Conservation (phyloP, 2,797 vertebrate genomes). For the Megalops cyprinoides region DNA sequence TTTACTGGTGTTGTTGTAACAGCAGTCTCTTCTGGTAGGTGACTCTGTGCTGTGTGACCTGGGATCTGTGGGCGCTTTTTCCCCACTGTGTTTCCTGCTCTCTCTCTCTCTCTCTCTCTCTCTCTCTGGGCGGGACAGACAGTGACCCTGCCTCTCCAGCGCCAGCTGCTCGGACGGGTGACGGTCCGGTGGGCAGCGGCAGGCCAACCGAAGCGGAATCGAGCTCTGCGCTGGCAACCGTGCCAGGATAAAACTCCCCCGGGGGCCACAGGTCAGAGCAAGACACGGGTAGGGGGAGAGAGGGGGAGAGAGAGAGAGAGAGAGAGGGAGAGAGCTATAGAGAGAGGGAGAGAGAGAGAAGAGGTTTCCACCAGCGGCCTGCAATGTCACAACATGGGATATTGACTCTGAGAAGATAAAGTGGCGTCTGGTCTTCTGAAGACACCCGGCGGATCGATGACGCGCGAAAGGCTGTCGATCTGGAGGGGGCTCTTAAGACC, state of each 20-base stretch:
- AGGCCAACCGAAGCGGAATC: constrained; percentile 59
- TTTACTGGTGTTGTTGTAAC: too few relatives aligned
- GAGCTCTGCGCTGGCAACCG: background rate
- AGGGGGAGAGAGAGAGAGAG: constrained; percentile 37
- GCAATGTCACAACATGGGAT: constrained; percentile 96
- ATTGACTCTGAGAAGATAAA: constrained; percentile 91
- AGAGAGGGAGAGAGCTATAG: background rate
- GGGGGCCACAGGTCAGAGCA: background rate
- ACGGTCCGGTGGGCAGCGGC: constrained; percentile 52
- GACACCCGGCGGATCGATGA: constrained; percentile 90
- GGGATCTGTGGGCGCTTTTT: too few relatives aligned
- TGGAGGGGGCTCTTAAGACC: constrained; percentile 86
- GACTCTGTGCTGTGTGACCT: background rate
- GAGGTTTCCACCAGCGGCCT: constrained; percentile 79
- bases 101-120: too few relatives aligned
- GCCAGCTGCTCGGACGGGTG: constrained; percentile 78
- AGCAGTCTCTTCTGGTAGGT: too few relatives aligned
- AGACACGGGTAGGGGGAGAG: background rate
- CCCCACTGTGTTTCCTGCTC: too few relatives aligned
- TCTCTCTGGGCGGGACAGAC: too few relatives aligned
- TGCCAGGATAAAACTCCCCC: background rate
- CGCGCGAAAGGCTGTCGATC: constrained; percentile 89
- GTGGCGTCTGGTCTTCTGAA: constrained; percentile 81
- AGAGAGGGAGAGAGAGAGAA: constrained; percentile 64
- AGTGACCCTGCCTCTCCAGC: constrained; percentile 22